Evolutionary conservation across 2,113 vertebrate species (phyloP).

Genomic region (Ascaphus truei): DNA sequence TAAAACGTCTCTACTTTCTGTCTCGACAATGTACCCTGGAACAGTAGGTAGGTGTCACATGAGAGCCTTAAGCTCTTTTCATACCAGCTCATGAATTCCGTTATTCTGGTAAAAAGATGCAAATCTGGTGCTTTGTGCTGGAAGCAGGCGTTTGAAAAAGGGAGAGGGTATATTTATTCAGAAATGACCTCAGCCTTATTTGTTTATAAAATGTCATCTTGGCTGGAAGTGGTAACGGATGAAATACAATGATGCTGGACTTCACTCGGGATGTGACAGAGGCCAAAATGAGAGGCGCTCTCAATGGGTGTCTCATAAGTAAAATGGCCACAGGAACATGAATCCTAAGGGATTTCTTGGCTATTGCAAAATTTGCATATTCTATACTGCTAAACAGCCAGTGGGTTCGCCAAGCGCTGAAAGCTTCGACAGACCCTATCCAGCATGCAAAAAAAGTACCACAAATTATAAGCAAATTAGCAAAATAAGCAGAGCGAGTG

Average conservation of each 20-base stretch:
- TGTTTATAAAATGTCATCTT: slow-evolving; percentile 69
- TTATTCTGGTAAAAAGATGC: slow-evolving; percentile 67
- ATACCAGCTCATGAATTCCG: slow-evolving; percentile 59
- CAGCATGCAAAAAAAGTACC: too few species aligned
- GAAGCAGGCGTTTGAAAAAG: slow-evolving; percentile 41
- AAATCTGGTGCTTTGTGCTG: slow-evolving; percentile 68
- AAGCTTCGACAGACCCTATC: too few species aligned
- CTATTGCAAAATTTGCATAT: too few species aligned
- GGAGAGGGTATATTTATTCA: slow-evolving; percentile 48
- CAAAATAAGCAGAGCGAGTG: too few species aligned
- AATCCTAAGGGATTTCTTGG: too few species aligned
- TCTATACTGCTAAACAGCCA: too few species aligned
- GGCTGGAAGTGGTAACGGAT: slow-evolving; percentile 59
- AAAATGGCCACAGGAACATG: slow-evolving; percentile 49
- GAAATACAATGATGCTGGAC: slow-evolving; percentile 61
- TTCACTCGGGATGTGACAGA: slow-evolving; percentile 59
- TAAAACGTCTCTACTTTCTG: slow-evolving; percentile 48
- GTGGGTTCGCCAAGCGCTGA: too few species aligned
- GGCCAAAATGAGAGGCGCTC: slow-evolving; percentile 44
- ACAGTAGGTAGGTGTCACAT: slow-evolving; percentile 50
- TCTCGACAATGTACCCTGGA: slow-evolving; percentile 50
- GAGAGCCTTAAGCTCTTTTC: slow-evolving; percentile 56
- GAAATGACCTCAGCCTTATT: slow-evolving; percentile 69
- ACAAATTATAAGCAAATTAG: too few species aligned
- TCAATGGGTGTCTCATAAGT: slow-evolving; percentile 51